A percentile compares a stretch with the other conserved stretches of the same genome.
phyloP scores from a whole-genome alignment of 2,113 vertebrate species.

The Pontoporia blainvillei region DNA sequence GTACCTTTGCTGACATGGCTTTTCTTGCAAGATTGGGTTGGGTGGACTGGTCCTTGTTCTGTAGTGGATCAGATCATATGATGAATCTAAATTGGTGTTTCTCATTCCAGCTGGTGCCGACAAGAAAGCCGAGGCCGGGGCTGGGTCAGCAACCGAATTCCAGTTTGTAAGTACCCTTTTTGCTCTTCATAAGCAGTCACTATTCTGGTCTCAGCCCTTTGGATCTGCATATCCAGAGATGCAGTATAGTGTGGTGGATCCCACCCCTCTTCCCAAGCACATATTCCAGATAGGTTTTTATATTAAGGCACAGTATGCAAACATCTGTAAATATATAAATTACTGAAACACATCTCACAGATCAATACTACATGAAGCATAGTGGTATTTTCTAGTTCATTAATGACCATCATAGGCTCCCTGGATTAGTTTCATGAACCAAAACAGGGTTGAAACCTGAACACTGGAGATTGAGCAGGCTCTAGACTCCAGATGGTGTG shows the following conservation, averaged over 20 bases:
- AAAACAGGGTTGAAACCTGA: neutral
- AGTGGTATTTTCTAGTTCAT: neutral
- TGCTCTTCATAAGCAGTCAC: fast-evolving
- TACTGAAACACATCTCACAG: neutral
- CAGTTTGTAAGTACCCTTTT: conserved; percentile 92
- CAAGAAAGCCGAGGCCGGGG: conserved; percentile 98
- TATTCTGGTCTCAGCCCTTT: neutral
- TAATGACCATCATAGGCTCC: neutral
- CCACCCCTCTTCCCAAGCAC: neutral
- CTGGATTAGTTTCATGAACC: neutral
- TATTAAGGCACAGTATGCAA: neutral
- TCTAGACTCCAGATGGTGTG: neutral
- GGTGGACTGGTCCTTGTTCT: neutral
- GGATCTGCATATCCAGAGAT: neutral
- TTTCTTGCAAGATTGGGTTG: neutral
- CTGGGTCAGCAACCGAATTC: conserved; percentile 97
- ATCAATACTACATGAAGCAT: neutral
- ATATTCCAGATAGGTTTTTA: neutral
- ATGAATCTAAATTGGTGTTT: neutral
- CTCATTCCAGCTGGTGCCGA: conserved; percentile 90
- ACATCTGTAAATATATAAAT: neutral
- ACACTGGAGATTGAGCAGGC: neutral
- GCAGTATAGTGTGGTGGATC: neutral
- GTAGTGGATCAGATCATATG: neutral
- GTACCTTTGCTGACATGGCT: neutral